Percentiles rank a stretch among this genome's conserved stretches.
Conservation (phyloP, 2,797 vertebrate genomes). For the Echeneis naucrates region DNA sequence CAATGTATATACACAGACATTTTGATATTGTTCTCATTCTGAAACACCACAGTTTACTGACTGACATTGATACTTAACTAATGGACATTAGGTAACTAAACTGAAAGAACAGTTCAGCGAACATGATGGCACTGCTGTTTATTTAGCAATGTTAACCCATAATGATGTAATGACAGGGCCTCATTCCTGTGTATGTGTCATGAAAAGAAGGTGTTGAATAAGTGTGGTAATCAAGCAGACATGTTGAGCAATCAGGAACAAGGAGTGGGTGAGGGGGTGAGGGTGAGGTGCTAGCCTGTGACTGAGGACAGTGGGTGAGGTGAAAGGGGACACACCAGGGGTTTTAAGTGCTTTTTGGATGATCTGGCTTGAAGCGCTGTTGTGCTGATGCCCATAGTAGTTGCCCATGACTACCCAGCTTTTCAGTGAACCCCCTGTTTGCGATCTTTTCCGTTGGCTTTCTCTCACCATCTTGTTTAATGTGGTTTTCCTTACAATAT, state of each 20-base stretch:
- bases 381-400: constrained; percentile 44
- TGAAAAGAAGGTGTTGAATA: neutral
- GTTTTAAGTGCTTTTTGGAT: constrained; percentile 29
- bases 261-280: too few relatives aligned
- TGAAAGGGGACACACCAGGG: constrained; percentile 12
- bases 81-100: neutral
- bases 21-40: neutral
- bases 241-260: constrained; percentile 5
- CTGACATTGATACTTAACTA: neutral
- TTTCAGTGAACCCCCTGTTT: constrained; percentile 30
- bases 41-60: neutral
- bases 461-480: constrained; percentile 20
- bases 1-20: neutral
- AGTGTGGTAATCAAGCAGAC: neutral
- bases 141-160: neutral
- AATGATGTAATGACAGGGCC: neutral
- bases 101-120: neutral
- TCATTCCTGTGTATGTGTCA: neutral
- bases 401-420: constrained; percentile 41
- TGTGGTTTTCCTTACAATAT: constrained; percentile 1
- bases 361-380: constrained; percentile 38
- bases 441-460: constrained; percentile 19
- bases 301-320: constrained; percentile 28
- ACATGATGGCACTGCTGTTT: neutral
- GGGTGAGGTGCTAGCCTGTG: neutral